Evolutionary conservation across 1,140 invertebrate genomes (phyloP), one percentile per base, ranked within the genome.

Genomic region (Rhysida immarginata): DNA sequence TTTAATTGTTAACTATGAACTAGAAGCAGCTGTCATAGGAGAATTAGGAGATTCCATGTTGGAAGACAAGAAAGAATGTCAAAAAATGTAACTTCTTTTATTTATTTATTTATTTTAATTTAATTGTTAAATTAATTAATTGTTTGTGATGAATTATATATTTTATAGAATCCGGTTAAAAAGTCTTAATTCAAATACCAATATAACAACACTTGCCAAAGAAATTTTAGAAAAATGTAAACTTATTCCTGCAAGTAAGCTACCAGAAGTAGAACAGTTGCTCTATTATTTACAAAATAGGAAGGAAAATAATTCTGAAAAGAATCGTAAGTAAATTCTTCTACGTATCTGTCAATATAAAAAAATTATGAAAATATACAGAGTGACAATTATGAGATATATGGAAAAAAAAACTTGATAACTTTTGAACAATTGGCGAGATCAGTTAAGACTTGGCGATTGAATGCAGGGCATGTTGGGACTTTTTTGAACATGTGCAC

Each of bases 231-330:
- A 86, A 56, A 86, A 88, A 71, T 95, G 90, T 72, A 82, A 83
- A 64, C 72, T 95, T 18, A 93, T 96, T 65, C 86, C 90, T 68
- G 80, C 82, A 54, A 84, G 83, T 1, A 85, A 89, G 69, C 64
- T 87, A 24, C 75, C 78, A 13, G 88, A 95, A 73, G 83, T 96
- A 2, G 87, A 94, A 68, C 89, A 93, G 65, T 75, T 92, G n/a
- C 81, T 95, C 60, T 87, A 84, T 69, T 94, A 93, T 72, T 73
- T 96, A 25, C 85, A 93, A 70, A 90, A 85, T 70, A 77, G 90
- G 55, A 83, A 83, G 69, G 75, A 75, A 51, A 58, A 50, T 24
- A 58, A 50, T 13, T 20, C 44, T 13, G 44, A 46, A 11, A 46
- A 46, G 26, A 13, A n/a, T n/a, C n/a, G n/a, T n/a, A n/a, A n/a